phyloP scores from a whole-genome alignment of 2,113 vertebrate species.

The Ciconia stormi region DNA sequence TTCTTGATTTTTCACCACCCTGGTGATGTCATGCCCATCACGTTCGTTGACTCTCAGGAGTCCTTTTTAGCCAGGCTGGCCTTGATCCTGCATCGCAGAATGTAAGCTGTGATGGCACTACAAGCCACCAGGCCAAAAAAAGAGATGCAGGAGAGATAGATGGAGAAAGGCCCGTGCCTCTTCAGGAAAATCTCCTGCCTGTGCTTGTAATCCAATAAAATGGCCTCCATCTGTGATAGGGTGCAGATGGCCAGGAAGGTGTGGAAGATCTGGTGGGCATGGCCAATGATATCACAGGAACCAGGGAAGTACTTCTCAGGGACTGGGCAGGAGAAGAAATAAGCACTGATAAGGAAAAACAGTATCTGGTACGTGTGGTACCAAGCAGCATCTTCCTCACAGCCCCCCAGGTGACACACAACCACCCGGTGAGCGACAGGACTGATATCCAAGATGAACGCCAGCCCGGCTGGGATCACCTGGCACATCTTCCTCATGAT shows the following conservation, averaged over 20 bases:
- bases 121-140: slow-evolving; percentile 80
- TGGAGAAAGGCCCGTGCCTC: slow-evolving; percentile 73
- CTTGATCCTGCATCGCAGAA: slow-evolving; percentile 76
- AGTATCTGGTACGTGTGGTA: slow-evolving; percentile 87
- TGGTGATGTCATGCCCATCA: background rate
- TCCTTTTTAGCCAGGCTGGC: slow-evolving; percentile 75
- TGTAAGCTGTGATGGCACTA: slow-evolving; percentile 76
- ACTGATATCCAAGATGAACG: slow-evolving; percentile 88
- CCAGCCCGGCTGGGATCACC: slow-evolving; percentile 84
- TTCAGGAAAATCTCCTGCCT: slow-evolving; percentile 76
- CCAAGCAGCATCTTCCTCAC: slow-evolving; percentile 79
- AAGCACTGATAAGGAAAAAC: slow-evolving; percentile 84
- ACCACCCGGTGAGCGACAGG: slow-evolving; percentile 84
- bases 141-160: slow-evolving; percentile 78
- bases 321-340: slow-evolving; percentile 91
- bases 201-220: slow-evolving; percentile 84
- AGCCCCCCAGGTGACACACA: slow-evolving; percentile 78
- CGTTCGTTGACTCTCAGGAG: background rate
- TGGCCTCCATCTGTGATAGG: slow-evolving; percentile 88
- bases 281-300: slow-evolving; percentile 87
- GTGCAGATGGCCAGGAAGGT: slow-evolving; percentile 88
- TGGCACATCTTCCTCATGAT: slow-evolving; percentile 88
- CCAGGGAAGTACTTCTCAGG: slow-evolving; percentile 91
- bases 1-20: background rate
- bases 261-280: slow-evolving; percentile 93